These are phyloP conservation scores for Lepisosteus oculatus DNA, from an alignment of 2,113 vertebrate genomes.

Conservation along the genomic window DNA sequence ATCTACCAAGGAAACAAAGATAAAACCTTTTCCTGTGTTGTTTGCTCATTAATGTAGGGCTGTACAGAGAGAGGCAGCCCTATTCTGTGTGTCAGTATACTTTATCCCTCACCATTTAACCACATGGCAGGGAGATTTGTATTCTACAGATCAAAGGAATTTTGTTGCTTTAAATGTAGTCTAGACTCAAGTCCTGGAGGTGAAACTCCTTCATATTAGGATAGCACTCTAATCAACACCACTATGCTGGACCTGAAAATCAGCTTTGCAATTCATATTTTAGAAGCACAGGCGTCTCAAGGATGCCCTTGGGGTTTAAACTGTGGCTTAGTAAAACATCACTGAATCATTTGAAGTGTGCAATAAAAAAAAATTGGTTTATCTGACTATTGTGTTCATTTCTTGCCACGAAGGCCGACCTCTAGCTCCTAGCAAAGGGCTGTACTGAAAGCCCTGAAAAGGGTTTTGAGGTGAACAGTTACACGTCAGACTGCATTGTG, in stretches of 20 bases:
- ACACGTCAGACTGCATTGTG: neutral
- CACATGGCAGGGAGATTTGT: slow-evolving; percentile 20
- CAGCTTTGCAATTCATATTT: slow-evolving; percentile 23
- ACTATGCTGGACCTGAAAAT: neutral
- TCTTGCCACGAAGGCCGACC: neutral
- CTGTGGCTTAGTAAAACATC: neutral
- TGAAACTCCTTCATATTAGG: slow-evolving; percentile 20
- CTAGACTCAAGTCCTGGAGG: slow-evolving; percentile 10
- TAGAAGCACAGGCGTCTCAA: neutral
- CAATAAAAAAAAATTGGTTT: neutral
- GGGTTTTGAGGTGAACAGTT: neutral
- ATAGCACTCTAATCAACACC: slow-evolving; percentile 16
- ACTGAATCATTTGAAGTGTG: neutral
- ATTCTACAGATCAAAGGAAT: slow-evolving; percentile 27
- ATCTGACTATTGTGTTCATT: neutral
- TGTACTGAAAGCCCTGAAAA: neutral
- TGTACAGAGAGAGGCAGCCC: neutral
- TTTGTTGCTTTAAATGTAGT: slow-evolving; percentile 23
- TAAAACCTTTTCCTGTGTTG: neutral
- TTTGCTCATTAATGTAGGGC: slow-evolving; percentile 21
- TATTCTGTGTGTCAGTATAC: slow-evolving; percentile 20
- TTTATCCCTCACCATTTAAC: slow-evolving; percentile 20
- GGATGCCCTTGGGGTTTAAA: neutral
- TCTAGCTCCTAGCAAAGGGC: neutral
- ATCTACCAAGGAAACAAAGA: neutral